A percentile compares a stretch with the other conserved stretches of the same genome.
Conservation (phyloP, 2,113 vertebrate species). For the Phaethon lepturus region DNA sequence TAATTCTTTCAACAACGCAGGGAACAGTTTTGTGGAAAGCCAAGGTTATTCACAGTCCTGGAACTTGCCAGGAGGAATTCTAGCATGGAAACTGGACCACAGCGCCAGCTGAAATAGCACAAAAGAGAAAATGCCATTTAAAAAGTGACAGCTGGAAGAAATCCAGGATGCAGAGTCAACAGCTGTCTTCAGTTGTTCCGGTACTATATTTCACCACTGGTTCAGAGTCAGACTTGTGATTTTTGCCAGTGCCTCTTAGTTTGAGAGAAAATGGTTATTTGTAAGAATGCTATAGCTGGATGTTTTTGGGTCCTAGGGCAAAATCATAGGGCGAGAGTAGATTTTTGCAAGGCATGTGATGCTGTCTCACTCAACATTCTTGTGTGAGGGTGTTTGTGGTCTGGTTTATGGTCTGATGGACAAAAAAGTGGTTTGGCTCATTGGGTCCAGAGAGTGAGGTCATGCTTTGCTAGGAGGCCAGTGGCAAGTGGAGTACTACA, state of each 20-base stretch:
- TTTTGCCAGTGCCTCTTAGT: neutral
- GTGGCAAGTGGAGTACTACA: neutral
- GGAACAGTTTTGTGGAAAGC: neutral
- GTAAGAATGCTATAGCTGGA: neutral
- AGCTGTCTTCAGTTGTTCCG: slow-evolving; percentile 23
- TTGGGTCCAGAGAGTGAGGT: neutral
- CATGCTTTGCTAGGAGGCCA: neutral
- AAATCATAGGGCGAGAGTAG: neutral
- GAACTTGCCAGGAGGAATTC: neutral
- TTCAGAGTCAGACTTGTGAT: neutral
- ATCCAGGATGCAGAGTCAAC: neutral
- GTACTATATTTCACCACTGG: neutral
- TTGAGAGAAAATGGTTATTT: neutral
- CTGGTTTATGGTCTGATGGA: neutral
- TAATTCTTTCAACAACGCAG: neutral
- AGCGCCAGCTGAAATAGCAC: neutral
- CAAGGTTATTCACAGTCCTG: neutral
- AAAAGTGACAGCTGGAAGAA: slow-evolving; percentile 18
- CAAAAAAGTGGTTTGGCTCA: neutral
- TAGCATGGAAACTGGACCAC: neutral
- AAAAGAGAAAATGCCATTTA: neutral
- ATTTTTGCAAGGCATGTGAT: neutral
- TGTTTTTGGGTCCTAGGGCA: neutral
- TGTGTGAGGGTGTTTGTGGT: neutral
- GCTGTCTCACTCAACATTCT: neutral